Evolutionary conservation across 2,888 invertebrate genomes (phyloP).

Genomic region (Ophion ellenae): DNA sequence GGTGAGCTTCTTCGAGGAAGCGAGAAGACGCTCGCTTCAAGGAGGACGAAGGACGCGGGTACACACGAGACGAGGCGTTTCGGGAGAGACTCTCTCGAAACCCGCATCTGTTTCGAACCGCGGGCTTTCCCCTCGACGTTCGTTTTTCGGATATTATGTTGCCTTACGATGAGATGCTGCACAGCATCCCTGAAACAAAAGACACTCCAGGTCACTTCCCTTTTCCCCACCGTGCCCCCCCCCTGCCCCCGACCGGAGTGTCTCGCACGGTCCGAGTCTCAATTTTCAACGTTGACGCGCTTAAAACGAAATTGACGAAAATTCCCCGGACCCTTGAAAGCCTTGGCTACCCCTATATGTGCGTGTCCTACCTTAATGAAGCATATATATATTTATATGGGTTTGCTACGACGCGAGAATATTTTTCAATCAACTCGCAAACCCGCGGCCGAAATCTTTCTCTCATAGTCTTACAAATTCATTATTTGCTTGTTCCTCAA

Average conservation of each 20-base stretch:
- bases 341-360: constrained; percentile 10
- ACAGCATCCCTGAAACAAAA: constrained; percentile 76
- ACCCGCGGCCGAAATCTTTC: neutral
- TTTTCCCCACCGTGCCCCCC: neutral
- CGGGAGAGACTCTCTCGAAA: constrained; percentile 13
- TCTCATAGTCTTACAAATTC: neutral
- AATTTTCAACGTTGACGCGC: constrained; percentile 53
- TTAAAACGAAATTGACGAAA: constrained; percentile 32
- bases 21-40: neutral
- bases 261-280: constrained; percentile 30
- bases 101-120: constrained; percentile 63
- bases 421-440: neutral
- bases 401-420: neutral
- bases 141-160: constrained; percentile 76
- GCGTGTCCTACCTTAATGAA: neutral
- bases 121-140: constrained; percentile 28
- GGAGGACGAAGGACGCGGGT: constrained; percentile 18
- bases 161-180: constrained; percentile 65
- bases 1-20: constrained; percentile 25
- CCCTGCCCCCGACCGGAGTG: neutral
- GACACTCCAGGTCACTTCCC: constrained; percentile 66
- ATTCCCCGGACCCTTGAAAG: constrained; percentile 1
- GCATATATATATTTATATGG: neutral
- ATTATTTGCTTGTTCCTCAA: neutral
- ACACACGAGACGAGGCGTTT: constrained; percentile 21